Conservation (phyloP, 2,113 vertebrate genomes). For the Bettongia penicillata region DNA sequence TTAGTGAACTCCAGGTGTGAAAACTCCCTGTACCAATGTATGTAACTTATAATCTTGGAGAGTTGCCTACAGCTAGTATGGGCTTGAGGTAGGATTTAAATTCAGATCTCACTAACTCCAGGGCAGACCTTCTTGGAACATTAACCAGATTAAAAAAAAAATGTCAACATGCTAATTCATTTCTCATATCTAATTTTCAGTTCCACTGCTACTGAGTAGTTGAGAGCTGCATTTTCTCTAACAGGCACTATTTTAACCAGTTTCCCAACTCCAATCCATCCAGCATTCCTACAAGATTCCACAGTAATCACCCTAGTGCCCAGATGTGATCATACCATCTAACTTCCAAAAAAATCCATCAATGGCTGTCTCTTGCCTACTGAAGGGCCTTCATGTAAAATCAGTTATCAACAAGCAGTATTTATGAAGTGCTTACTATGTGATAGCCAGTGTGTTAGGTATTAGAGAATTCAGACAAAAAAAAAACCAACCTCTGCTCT, state of each 20-base stretch:
- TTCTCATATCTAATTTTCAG: background rate
- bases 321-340: background rate
- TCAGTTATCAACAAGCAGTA: background rate
- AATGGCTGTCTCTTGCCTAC: background rate
- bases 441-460: background rate
- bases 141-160: background rate
- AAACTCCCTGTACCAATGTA: background rate
- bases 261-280: background rate
- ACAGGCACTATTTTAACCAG: background rate
- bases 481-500: background rate
- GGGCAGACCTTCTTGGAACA: background rate
- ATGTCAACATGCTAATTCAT: background rate
- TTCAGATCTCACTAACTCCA: background rate
- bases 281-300: background rate
- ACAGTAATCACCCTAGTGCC: no score
- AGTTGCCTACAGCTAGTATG: background rate
- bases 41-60: background rate
- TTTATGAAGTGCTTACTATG: background rate
- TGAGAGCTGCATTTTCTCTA: background rate
- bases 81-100: background rate
- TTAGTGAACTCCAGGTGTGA: background rate
- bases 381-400: background rate
- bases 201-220: background rate
- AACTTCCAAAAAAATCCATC: background rate
- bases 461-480: background rate